These are phyloP conservation scores for Alosa sapidissima DNA, from an alignment of 2,797 vertebrate genomes.

Conservation along the genomic window DNA sequence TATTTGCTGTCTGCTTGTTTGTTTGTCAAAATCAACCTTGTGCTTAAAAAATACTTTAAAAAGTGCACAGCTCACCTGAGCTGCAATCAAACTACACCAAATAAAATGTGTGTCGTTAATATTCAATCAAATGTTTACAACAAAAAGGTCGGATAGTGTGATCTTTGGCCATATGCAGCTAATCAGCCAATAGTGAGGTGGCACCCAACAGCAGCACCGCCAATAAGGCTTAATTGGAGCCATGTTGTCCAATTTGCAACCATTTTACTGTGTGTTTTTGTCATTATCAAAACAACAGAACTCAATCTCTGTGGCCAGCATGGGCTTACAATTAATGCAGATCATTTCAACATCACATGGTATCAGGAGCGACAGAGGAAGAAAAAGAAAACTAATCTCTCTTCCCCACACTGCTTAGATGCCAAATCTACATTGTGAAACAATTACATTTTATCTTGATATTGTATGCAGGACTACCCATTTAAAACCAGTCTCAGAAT, in stretches of 20 bases:
- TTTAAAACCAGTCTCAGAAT: not conserved
- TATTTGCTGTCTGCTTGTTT: not conserved
- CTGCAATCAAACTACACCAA: not conserved
- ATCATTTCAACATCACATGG: slow-evolving; percentile 55
- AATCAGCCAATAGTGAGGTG: slow-evolving; percentile 55
- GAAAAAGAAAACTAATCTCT: not conserved
- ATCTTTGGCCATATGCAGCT: slow-evolving; percentile 53
- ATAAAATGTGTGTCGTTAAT: not conserved
- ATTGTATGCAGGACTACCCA: not conserved
- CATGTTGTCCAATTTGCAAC: slow-evolving; percentile 63
- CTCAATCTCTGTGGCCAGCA: slow-evolving; percentile 60
- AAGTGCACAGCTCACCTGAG: not conserved
- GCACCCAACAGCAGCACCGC: slow-evolving; percentile 49
- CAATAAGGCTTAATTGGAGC: slow-evolving; percentile 67
- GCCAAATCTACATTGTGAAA: not conserved
- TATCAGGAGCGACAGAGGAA: slow-evolving; percentile 25
- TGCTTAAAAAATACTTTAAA: not conserved
- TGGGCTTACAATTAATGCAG: slow-evolving; percentile 58
- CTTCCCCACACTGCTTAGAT: not conserved
- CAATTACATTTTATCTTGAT: not conserved
- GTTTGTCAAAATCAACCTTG: not conserved
- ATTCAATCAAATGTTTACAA: not conserved
- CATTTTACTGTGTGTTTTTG: slow-evolving; percentile 54
- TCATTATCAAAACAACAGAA: slow-evolving; percentile 56
- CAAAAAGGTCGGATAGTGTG: slow-evolving; percentile 44